Conservation (phyloP, 2,113 vertebrate genomes). For the Clarias batrachus region DNA sequence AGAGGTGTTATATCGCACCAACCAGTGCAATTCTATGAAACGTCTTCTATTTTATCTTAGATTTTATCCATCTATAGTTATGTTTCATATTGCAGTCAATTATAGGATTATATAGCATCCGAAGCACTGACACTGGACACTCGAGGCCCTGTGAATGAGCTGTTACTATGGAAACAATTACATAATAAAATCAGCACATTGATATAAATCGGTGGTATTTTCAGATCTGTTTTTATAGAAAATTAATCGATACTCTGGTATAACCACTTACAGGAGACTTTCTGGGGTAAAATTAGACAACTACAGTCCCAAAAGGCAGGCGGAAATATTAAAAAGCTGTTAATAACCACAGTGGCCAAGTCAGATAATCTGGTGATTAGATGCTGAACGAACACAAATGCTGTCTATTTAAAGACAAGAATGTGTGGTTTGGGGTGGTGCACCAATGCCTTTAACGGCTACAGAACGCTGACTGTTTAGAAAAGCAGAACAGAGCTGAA, state of each 20-base stretch:
- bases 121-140: neutral
- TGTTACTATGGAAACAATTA: neutral
- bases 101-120: too few species aligned
- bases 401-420: neutral
- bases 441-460: too few species aligned
- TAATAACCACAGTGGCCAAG: neutral
- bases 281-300: neutral
- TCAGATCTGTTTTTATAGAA: neutral
- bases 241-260: neutral
- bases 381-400: too few species aligned
- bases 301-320: too few species aligned
- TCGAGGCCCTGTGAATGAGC: too few species aligned
- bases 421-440: neutral
- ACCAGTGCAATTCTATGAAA: neutral
- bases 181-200: neutral
- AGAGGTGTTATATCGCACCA: neutral
- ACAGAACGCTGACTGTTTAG: neutral
- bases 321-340: neutral
- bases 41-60: too few species aligned
- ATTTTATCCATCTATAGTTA: neutral
- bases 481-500: neutral
- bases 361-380: too few species aligned
- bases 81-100: neutral
- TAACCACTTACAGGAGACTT: neutral
- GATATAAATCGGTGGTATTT: neutral